These are phyloP conservation scores for Arnoldichthys spilopterus DNA, from an alignment of 2,797 vertebrate species.

Conservation along the genomic window DNA sequence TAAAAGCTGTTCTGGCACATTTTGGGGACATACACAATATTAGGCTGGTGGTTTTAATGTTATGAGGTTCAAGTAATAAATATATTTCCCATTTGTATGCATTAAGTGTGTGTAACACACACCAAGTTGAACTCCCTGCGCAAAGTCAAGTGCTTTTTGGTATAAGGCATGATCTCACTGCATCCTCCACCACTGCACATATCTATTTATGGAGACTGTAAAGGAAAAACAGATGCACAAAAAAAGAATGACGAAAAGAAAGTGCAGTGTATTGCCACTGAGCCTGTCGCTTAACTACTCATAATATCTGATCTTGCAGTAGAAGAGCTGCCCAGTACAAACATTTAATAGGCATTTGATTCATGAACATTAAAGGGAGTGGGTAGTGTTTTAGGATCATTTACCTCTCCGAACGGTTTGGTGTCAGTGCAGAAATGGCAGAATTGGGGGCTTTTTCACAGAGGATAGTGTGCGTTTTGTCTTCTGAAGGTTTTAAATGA, in stretches of 20 bases:
- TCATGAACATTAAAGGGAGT: background rate
- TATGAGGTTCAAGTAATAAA: no score
- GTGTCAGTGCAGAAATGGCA: background rate
- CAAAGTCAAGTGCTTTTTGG: no score
- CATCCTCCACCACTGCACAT: no score
- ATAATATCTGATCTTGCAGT: background rate
- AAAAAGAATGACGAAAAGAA: background rate
- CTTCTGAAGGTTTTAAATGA: conserved; percentile 79
- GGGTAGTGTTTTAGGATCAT: conserved; percentile 19
- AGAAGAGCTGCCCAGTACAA: background rate
- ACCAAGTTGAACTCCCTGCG: no score
- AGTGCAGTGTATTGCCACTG: background rate
- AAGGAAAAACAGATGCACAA: background rate
- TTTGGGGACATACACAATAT: no score
- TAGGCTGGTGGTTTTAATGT: no score
- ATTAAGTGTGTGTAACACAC: no score
- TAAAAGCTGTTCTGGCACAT: no score
- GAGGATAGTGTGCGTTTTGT: conserved; percentile 66
- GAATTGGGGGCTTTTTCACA: background rate
- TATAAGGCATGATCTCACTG: no score
- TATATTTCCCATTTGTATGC: no score
- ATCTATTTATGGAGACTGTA: background rate
- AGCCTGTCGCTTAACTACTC: background rate
- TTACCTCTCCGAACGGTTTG: conserved; percentile 3
- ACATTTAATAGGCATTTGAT: background rate